A percentile compares a stretch with the other conserved stretches of the same genome.
phyloP scores from a whole-genome alignment of 2,113 vertebrate species.

The Diadophis punctatus region DNA sequence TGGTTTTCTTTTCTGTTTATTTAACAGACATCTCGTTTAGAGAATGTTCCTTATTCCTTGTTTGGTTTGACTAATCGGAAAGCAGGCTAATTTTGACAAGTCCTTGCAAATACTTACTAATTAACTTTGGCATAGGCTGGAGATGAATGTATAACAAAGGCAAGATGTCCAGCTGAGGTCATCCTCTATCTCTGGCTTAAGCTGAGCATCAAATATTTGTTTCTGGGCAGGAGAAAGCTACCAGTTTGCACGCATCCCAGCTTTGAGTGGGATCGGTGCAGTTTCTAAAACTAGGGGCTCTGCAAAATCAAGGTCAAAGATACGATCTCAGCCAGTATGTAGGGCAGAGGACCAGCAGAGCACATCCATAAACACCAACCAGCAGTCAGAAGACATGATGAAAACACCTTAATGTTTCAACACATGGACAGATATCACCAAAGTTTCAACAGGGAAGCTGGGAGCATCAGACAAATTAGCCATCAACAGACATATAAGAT shows the following conservation, averaged over 20 bases:
- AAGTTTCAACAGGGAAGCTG: no score
- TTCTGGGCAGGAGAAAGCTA: fast-evolving
- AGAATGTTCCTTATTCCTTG: background rate
- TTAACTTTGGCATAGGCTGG: fast-evolving
- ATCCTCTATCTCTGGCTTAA: background rate
- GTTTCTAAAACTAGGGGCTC: background rate
- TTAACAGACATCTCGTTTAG: background rate
- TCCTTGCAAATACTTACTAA: background rate
- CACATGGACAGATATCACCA: no score
- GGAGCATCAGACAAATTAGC: no score
- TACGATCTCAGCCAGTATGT: no score
- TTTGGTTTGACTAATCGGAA: background rate
- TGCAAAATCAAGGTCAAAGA: background rate
- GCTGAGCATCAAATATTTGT: background rate
- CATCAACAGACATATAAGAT: no score
- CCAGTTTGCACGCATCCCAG: fast-evolving
- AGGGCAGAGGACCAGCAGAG: no score
- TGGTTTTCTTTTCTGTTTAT: background rate
- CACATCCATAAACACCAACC: no score
- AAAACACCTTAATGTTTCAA: no score
- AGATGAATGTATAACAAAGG: background rate
- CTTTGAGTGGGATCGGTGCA: background rate
- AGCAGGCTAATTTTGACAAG: background rate
- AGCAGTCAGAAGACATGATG: no score
- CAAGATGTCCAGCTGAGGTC: background rate